Evolutionary conservation across 2,797 vertebrate species (phyloP).

Genomic region (Periparus ater): DNA sequence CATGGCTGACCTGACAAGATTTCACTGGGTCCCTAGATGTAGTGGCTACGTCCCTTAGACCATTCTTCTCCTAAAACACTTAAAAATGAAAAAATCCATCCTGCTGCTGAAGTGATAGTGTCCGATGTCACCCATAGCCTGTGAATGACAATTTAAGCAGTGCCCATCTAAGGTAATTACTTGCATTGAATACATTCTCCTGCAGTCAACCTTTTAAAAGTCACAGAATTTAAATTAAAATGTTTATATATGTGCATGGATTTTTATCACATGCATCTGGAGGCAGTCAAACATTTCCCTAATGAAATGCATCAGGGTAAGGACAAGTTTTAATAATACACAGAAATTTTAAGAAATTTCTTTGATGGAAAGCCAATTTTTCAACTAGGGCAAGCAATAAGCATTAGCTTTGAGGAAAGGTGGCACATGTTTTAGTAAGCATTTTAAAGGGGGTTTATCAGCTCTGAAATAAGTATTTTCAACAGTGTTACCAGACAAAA

Average conservation of each 20-base stretch:
- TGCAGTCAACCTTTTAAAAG: not conserved
- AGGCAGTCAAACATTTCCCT: not conserved
- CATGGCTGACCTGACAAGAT: not conserved
- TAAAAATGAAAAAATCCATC: not conserved
- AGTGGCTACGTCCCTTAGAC: not conserved
- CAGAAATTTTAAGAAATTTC: not conserved
- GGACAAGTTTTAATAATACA: constrained; percentile 10
- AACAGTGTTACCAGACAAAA: not conserved
- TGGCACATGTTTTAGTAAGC: constrained; percentile 23
- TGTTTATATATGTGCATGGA: not conserved
- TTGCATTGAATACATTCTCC: not conserved
- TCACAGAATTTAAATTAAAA: constrained; percentile 5
- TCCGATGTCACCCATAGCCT: not conserved
- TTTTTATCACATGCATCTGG: constrained; percentile 23
- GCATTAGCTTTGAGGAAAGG: constrained; percentile 8
- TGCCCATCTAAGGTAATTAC: not conserved
- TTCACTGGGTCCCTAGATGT: not conserved
- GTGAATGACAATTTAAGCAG: not conserved
- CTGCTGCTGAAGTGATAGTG: not conserved
- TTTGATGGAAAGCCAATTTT: constrained; percentile 25
- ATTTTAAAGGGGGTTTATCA: constrained; percentile 22
- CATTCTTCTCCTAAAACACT: not conserved
- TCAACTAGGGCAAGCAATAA: constrained; percentile 34
- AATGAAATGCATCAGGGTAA: constrained; percentile 9
- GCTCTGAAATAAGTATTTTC: constrained; percentile 25